phyloP scores from a whole-genome alignment of 2,888 invertebrate genomes.

The Platynereis dumerilii region DNA sequence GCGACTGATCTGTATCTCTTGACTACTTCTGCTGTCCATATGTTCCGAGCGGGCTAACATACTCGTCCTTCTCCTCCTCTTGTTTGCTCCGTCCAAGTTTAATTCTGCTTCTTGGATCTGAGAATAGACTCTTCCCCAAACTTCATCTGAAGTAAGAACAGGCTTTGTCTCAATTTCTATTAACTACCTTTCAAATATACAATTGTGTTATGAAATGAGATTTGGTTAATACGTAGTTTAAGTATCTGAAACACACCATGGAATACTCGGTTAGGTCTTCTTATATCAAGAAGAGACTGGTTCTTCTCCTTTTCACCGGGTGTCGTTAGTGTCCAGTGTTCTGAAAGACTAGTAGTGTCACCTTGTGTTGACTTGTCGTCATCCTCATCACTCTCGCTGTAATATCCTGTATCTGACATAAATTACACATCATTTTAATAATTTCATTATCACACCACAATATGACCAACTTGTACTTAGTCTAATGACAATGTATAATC shows the following conservation, averaged over 20 bases:
- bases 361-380: conserved; percentile 3
- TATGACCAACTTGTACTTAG: no score
- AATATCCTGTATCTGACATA: conserved; percentile 1
- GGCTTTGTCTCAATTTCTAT: no score
- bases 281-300: neutral
- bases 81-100: conserved; percentile 15
- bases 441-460: no score
- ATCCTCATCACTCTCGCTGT: conserved; percentile 27
- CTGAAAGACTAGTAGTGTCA: neutral
- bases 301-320: conserved; percentile 12
- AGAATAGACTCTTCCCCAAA: neutral
- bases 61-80: conserved; percentile 10
- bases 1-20: neutral
- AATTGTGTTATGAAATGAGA: no score
- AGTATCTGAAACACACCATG: no score
- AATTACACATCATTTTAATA: no score
- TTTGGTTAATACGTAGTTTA: no score
- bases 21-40: neutral
- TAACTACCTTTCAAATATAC: no score
- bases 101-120: conserved; percentile 15
- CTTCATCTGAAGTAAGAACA: no score
- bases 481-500: no score
- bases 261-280: no score
- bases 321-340: conserved; percentile 2
- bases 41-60: conserved; percentile 7